These are phyloP conservation scores for Lethocerus indicus DNA, from an alignment of 1,140 invertebrate species.

Conservation along the genomic window DNA sequence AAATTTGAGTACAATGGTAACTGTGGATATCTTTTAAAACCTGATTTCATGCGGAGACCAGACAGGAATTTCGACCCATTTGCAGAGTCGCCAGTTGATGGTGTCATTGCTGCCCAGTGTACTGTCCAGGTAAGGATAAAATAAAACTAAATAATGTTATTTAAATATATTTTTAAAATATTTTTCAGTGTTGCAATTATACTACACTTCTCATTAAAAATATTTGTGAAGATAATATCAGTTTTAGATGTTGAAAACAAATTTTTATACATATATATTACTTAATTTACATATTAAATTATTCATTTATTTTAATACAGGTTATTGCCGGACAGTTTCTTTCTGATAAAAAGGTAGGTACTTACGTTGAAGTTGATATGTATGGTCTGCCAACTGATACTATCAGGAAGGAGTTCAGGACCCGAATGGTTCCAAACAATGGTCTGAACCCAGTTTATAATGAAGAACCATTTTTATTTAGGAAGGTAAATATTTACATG, in stretches of 20 bases:
- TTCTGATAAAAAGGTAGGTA: conserved; percentile 96
- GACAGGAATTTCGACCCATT: conserved; percentile 98
- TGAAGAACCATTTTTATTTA: conserved; percentile 94
- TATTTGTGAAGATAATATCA: background rate
- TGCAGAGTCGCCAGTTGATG: conserved; percentile 96
- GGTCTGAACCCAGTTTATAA: conserved; percentile 96
- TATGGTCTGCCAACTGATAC: conserved; percentile 98
- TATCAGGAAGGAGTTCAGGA: conserved; percentile 95
- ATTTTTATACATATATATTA: background rate
- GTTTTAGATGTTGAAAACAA: background rate
- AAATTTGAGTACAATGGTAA: conserved; percentile 99
- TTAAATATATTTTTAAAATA: background rate
- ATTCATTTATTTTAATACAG: conserved; percentile 27
- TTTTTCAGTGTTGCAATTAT: background rate
- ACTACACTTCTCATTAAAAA: background rate
- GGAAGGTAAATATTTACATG: conserved; percentile 50
- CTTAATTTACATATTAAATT: background rate
- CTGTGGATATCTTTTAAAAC: conserved; percentile 92
- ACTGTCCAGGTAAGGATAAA: conserved; percentile 68
- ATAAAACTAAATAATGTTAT: background rate
- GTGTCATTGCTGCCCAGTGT: conserved; percentile 97
- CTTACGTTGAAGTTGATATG: conserved; percentile 99
- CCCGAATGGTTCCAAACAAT: conserved; percentile 87
- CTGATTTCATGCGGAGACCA: conserved; percentile 94
- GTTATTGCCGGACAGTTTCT: conserved; percentile 99